Percentiles rank a stretch among this genome's conserved stretches.
These are phyloP conservation scores for Enteromius radiatus DNA, from an alignment of 2,797 vertebrate genomes.

Conservation along the genomic window DNA sequence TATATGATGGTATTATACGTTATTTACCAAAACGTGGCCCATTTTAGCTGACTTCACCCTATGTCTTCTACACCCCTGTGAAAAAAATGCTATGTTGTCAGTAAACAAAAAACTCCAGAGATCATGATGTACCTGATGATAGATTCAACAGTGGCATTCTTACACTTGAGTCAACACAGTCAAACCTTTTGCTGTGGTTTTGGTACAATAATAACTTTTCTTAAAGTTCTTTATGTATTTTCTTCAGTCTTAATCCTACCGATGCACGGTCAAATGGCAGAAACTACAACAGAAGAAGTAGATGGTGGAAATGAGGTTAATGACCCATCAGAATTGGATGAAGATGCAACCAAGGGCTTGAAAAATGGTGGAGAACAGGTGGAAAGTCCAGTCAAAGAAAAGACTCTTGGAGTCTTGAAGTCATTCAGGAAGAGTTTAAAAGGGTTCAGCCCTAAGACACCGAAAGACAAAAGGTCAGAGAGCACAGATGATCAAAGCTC, in stretches of 20 bases:
- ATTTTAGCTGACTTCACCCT: too few relatives aligned
- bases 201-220: neutral
- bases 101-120: constrained; percentile 66
- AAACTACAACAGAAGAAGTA: constrained; percentile 52
- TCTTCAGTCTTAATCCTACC: constrained; percentile 7
- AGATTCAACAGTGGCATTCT: constrained; percentile 17
- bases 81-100: constrained; percentile 62
- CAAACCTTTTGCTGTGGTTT: neutral
- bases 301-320: constrained; percentile 19
- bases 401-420: constrained; percentile 21
- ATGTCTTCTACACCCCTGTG: neutral
- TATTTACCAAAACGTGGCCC: too few relatives aligned
- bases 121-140: constrained; percentile 36
- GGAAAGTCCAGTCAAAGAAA: constrained; percentile 35
- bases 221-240: neutral
- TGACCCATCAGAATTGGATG: constrained; percentile 13
- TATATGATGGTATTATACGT: too few relatives aligned
- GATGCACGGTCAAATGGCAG: constrained; percentile 47
- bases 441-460: constrained; percentile 16
- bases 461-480: constrained; percentile 53
- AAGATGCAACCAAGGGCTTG: constrained; percentile 39
- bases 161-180: neutral
- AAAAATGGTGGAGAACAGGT: constrained; percentile 40
- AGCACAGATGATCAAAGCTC: neutral
- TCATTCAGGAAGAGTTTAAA: constrained; percentile 56